Conservation (phyloP, 2,113 vertebrate species). For the Nycticryphes semicollaris region DNA sequence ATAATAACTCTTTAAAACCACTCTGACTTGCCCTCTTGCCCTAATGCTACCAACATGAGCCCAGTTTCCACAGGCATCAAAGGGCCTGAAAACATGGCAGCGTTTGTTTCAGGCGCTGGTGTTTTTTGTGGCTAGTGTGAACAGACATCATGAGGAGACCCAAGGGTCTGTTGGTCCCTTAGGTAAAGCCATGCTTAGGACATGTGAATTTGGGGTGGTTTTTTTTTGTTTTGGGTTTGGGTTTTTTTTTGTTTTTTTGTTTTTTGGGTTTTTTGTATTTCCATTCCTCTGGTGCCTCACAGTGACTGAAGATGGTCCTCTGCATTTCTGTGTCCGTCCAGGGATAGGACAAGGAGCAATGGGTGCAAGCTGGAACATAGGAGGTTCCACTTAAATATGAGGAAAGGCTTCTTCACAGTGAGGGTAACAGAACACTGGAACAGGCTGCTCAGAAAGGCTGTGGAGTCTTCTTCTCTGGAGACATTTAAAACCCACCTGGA, state of each 20-base stretch:
- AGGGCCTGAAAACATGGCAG: rapidly evolving
- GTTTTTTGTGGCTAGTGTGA: not conserved
- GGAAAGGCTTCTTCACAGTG: no score
- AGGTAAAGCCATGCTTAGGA: not conserved
- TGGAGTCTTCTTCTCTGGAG: no score
- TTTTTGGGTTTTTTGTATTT: not conserved
- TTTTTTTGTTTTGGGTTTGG: no score
- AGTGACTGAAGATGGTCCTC: not conserved
- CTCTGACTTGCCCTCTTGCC: not conserved
- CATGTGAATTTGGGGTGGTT: rapidly evolving
- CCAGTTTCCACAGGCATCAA: not conserved
- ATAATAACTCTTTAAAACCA: not conserved
- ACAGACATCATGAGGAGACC: not conserved
- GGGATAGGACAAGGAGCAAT: no score
- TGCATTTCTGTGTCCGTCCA: not conserved
- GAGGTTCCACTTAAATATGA: no score
- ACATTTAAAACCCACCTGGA: no score
- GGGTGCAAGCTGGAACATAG: no score
- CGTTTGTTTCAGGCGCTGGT: not conserved
- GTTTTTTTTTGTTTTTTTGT: no score
- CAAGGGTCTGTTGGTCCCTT: not conserved
- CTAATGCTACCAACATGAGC: not conserved
- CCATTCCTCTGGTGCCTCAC: not conserved
- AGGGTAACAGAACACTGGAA: no score
- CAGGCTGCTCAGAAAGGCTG: no score